Evolutionary conservation across 2,888 invertebrate species (phyloP).

Genomic region (Drosophila austrosaltans): DNA sequence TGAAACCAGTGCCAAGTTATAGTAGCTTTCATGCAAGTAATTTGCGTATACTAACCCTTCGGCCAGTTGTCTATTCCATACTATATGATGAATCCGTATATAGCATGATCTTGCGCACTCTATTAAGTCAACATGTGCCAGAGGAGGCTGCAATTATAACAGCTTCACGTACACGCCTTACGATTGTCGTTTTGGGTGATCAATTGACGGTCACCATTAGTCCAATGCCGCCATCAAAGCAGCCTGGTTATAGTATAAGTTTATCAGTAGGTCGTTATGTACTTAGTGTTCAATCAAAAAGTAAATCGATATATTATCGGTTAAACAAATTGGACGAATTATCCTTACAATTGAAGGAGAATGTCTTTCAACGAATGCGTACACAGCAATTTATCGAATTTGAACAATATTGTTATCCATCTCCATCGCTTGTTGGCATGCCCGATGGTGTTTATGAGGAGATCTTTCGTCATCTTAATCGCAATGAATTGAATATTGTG

Average conservation of each 20-base stretch:
- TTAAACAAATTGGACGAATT: constrained; percentile 84
- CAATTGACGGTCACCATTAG: constrained; percentile 77
- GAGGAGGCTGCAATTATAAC: constrained; percentile 16
- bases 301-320: constrained; percentile 66
- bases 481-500: constrained; percentile 69
- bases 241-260: constrained; percentile 75
- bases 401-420: constrained; percentile 66
- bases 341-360: constrained; percentile 85
- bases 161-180: constrained; percentile 54
- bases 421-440: constrained; percentile 83
- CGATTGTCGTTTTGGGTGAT: constrained; percentile 79
- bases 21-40: constrained; percentile 71
- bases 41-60: constrained; percentile 56
- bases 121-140: constrained; percentile 23
- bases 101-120: constrained; percentile 50
- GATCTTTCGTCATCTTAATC: constrained; percentile 69
- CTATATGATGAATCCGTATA: constrained; percentile 36
- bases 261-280: constrained; percentile 81
- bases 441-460: constrained; percentile 76
- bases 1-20: constrained; percentile 54
- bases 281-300: constrained; percentile 61
- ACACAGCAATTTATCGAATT: constrained; percentile 84
- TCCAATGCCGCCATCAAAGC: constrained; percentile 56
- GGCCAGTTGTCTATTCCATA: constrained; percentile 17
- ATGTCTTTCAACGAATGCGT: constrained; percentile 85